Base-by-base conservation (phyloP, 2,888 invertebrate species). In the Vesta saturnalis region DNA sequence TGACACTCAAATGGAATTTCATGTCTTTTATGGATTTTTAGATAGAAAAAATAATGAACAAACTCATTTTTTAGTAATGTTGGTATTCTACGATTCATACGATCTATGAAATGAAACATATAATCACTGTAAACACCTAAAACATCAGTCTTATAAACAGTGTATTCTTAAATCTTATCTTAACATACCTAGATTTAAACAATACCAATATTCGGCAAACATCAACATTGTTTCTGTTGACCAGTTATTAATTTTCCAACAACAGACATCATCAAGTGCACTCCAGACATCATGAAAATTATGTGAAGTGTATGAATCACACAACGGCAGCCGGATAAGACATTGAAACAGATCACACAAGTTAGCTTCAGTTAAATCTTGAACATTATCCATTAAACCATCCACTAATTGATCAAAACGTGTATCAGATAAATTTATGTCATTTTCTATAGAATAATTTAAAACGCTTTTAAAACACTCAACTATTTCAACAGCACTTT, bases 231-330 rank as follows among this genome's bases (percentile, higher is more conserved):
- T 84, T 57, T 89, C 85, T 12, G 81, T 77, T 15, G 85, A 79
- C 90, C 90, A 91, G 0, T 79, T 74, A 0, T 79, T 78, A 70
- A 86, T 79, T 43, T 77, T 79, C 79, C 78, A 80, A 14, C 86
- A 79, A 76, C 92, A 92, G 62, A 88, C 88, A 73, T 88, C 86
- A 78, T 94, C 92, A 56, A 94, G 77, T 10, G 88, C 87, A 59
- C 86, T 89, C 90, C 91, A 91, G 0, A 93, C 81, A 76, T 89
- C 88, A 64, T 87, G 85, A 76, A 85, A 91, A 80, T 91, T 90
- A 67, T 87, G 86, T 1, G 87, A 85, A 60, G 85, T 83, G 6
- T 86, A 82, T 0, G 87, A 85, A 15, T 82, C 80, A 14, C 88
- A 85, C 57, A 82, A 79, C 0, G 90, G 89, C 83, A 89, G 87